Base-by-base conservation (phyloP, 2,113 vertebrate species). In the Willisornis vidua region DNA sequence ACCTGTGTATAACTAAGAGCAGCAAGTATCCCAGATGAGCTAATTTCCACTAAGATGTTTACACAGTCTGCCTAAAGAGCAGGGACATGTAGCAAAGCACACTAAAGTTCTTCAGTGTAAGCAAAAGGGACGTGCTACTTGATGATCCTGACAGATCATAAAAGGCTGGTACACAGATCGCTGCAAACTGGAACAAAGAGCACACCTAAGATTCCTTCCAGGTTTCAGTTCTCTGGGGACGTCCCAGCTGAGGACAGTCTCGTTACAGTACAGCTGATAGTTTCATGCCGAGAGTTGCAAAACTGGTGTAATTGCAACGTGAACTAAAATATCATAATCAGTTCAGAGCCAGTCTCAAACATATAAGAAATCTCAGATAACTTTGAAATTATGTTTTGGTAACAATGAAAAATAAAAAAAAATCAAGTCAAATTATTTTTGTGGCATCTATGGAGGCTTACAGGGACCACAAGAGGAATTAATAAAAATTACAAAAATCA, bases 251-350 rank as follows among this genome's bases (percentile, higher is more conserved):
- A 63, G 76, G 33, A 39, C 29, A 51, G 14, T 41, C 58, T 80
- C 3, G 0, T 24, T n/a, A 3, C 0, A 0, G 26, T 10, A 19
- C 14, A 51, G 39, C 54, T 41, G 10, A 31, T 2, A 10, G 61
- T 43, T 80, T 46, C 31, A 54, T 13, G 28, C 14, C 1, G 9
- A 39, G 28, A 54, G 3, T 7, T 61, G 15, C 33, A 67, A 54
- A 90, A 76, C 14, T 35, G 19, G 5, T 26, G 24, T 24, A 37
- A 67, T 28, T 67, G 14, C 25, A 88, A 28, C 15, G n/a, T 4
- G 14, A 76, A 55, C 9, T n/a, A 23, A 76, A 58, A 10, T 49
- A 22, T 0, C 28, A 5, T 20, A 41, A 76, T 74, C 33, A 26
- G 37, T 70, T 70, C 13, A 15, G 25, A 85, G 59, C 20, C 16